phyloP scores from a whole-genome alignment of 2,888 invertebrate species.

The Spicauda simplicius region DNA sequence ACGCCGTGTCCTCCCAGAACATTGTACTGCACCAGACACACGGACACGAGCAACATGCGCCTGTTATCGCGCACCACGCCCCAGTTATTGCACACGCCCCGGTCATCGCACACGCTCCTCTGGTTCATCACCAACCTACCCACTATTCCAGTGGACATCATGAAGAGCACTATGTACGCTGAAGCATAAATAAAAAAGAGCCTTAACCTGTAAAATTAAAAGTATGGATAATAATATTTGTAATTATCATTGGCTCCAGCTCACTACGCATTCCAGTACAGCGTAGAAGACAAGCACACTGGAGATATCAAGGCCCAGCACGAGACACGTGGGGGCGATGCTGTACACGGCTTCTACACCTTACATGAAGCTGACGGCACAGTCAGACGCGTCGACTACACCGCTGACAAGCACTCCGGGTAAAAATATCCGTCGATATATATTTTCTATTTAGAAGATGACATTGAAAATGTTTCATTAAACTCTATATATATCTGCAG shows the following conservation, averaged over 20 bases:
- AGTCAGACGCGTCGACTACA: slow-evolving; percentile 81
- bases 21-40: slow-evolving; percentile 48
- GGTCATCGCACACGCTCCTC: neutral
- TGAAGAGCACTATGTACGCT: neutral
- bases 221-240: too few relatives aligned
- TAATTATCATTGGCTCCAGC: too few relatives aligned
- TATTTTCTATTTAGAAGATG: too few relatives aligned
- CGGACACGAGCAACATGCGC: slow-evolving; percentile 38
- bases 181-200: too few relatives aligned
- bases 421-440: neutral
- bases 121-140: neutral
- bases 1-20: slow-evolving; percentile 49
- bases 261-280: too few relatives aligned
- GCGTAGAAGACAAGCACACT: slow-evolving; percentile 60
- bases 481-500: slow-evolving; percentile 27
- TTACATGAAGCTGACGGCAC: slow-evolving; percentile 74
- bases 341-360: neutral
- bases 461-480: too few relatives aligned
- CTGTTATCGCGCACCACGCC: neutral
- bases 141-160: neutral
- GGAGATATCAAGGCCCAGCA: slow-evolving; percentile 79
- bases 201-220: too few relatives aligned
- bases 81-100: slow-evolving; percentile 52
- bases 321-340: slow-evolving; percentile 57
- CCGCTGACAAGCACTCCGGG: slow-evolving; percentile 68